Percentiles rank a stretch among this genome's conserved stretches.
These are phyloP conservation scores for Maconellicoccus hirsutus DNA, from an alignment of 1,140 invertebrate species.

Conservation along the genomic window DNA sequence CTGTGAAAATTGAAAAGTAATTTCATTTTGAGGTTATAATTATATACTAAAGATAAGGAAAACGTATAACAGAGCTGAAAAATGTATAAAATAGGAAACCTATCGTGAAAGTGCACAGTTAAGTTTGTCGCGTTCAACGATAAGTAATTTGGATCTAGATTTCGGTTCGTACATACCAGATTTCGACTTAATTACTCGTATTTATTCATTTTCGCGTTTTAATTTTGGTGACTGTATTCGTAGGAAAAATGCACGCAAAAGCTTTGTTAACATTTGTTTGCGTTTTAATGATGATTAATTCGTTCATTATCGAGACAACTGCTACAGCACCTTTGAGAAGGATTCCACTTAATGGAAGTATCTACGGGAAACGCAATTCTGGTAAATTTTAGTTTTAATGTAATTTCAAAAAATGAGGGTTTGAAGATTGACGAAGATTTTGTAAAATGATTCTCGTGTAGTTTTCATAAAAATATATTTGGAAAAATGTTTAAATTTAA, in stretches of 20 bases:
- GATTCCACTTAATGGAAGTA: neutral
- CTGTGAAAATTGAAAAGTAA: neutral
- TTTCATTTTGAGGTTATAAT: neutral
- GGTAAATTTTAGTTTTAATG: neutral
- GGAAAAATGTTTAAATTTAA: no score
- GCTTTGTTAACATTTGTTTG: neutral
- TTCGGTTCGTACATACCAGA: neutral
- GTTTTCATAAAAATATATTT: no score
- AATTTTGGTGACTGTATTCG: neutral
- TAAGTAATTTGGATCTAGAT: no score
- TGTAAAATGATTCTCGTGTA: no score
- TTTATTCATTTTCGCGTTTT: no score
- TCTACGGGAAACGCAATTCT: conserved; percentile 2
- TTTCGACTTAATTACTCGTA: no score
- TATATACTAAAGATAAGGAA: neutral
- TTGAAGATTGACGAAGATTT: no score
- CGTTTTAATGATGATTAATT: neutral
- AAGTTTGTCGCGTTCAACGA: no score
- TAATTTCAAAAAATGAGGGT: no score
- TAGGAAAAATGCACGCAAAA: neutral
- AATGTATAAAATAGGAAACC: neutral
- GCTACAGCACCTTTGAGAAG: neutral
- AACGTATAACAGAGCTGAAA: neutral
- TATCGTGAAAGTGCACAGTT: no score
- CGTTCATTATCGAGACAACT: neutral